Evolutionary conservation across 30 jellyfish, hydroid and myxozoan genomes (phyloP), one percentile per base, ranked within the genome.

Genomic region (Turritopsis rubra): DNA sequence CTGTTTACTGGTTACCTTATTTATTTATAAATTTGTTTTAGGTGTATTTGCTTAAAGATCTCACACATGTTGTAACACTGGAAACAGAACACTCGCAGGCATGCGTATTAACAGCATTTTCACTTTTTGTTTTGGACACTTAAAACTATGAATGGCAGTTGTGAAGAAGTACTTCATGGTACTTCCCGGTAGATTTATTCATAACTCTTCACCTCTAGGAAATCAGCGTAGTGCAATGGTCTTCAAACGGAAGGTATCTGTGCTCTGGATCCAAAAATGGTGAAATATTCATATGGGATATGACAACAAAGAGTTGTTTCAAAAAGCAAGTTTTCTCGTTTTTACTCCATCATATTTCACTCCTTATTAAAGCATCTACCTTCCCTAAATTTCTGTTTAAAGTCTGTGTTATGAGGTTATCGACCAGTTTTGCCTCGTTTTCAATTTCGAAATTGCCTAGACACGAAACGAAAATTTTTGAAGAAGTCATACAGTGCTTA

Each of bases 251-350:
- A 0, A 29, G 65, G 18, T 87, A 20, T 65, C 27, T 87, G 0
- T 91, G 90, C 31, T 83, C 96, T 73, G 81, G 95, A 53, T 72
- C 96, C 29, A 68, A 65, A n/a, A 81, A 83, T 84, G 96, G 98
- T 23, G 96, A 87, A 71, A 73, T 91, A 18, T 81, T 83, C 73
- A 71, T 81, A 7, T 91, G 98, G 98, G 95, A 91, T 68, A 19
- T 81, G 28, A 25, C 88, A n/a, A 75, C 70, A 28, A 88, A 81
- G 72, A 81, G 68, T 28, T 54, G 75, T 74, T 26, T 91, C 7
- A 81, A 87, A 80, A 75, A 74, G 98, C 87, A 73, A 73, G 93
- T 75, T 21, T n/a, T 22, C 23, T 18, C 73, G 21, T 60, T 68
- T 19, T 27, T n/a, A 68, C 28, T 68, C 77, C 8, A 9, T 23